Percentiles rank a stretch among this genome's conserved stretches.
Conservation (phyloP, 2,113 vertebrate genomes). For the Petromus typicus region DNA sequence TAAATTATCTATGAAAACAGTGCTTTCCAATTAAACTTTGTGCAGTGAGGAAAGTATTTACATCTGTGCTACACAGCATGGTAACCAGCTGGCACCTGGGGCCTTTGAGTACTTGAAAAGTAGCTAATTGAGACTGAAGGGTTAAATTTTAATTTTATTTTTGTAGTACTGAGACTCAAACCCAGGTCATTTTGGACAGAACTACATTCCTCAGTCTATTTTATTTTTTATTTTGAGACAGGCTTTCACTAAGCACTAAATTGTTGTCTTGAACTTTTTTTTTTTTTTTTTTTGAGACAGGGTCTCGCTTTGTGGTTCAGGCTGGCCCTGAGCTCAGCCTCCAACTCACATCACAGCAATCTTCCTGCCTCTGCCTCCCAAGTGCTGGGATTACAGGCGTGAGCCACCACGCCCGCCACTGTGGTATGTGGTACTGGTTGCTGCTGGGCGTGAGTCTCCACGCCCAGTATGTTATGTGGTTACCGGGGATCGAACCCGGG, state of each 20-base stretch:
- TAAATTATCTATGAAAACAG: neutral
- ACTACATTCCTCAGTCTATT: neutral
- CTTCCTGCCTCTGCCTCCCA: neutral
- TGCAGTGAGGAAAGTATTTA: neutral
- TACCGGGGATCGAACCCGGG: no score
- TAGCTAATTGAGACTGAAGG: neutral
- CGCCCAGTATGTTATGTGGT: no score
- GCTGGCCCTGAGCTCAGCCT: no score
- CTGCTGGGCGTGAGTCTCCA: no score
- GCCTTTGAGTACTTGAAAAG: neutral
- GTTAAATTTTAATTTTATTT: neutral
- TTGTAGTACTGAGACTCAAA: neutral
- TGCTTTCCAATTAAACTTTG: neutral
- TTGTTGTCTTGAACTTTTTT: neutral
- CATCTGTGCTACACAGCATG: neutral
- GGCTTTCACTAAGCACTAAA: neutral
- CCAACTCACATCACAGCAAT: no score
- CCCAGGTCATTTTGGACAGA: neutral
- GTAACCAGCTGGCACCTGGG: neutral
- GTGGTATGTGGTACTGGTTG: no score
- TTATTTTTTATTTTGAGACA: neutral
- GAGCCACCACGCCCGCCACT: neutral
- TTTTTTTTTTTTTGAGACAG: no score
- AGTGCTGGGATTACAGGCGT: neutral
- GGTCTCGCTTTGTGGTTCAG: no score